phyloP scores from a whole-genome alignment of 1,140 invertebrate species.

The Neodiprion fabricii region DNA sequence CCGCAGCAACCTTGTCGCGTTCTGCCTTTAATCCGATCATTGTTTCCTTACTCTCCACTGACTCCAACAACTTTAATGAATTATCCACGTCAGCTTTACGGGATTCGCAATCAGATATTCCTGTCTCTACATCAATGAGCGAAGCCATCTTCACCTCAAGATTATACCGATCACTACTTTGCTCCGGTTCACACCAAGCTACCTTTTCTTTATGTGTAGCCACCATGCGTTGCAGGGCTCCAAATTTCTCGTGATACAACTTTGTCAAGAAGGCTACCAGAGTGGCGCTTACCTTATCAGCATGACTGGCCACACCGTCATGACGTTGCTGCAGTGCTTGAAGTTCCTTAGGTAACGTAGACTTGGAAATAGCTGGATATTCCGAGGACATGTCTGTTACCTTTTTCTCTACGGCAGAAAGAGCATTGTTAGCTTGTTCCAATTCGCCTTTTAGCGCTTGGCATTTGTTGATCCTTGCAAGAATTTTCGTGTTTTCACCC shows the following conservation, averaged over 20 bases:
- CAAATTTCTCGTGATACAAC: slow-evolving; percentile 84
- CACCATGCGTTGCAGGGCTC: slow-evolving; percentile 80
- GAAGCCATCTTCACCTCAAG: slow-evolving; percentile 90
- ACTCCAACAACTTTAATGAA: slow-evolving; percentile 70
- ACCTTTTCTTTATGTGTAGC: slow-evolving; percentile 85
- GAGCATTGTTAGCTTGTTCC: slow-evolving; percentile 60
- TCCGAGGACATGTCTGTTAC: slow-evolving; percentile 67
- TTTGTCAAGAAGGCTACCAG: slow-evolving; percentile 85
- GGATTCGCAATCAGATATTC: slow-evolving; percentile 72
- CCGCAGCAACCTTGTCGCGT: slow-evolving; percentile 69
- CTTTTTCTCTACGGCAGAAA: slow-evolving; percentile 68
- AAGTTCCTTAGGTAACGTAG: slow-evolving; percentile 79
- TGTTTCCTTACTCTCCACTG: slow-evolving; percentile 73
- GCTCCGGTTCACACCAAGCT: slow-evolving; percentile 89
- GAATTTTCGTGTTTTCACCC: slow-evolving; percentile 83
- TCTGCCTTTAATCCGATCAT: slow-evolving; percentile 69
- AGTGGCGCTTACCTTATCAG: slow-evolving; percentile 82
- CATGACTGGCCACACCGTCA: slow-evolving; percentile 75
- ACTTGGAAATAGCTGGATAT: slow-evolving; percentile 82
- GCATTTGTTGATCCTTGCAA: slow-evolving; percentile 78
- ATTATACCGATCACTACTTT: slow-evolving; percentile 87
- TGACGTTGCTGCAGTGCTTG: slow-evolving; percentile 79
- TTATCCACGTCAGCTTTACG: slow-evolving; percentile 73
- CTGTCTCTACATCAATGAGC: slow-evolving; percentile 77
- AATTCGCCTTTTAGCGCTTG: slow-evolving; percentile 75